Evolutionary conservation across 2,888 invertebrate genomes (phyloP).

Genomic region (Troglohyphantes excavatus): DNA sequence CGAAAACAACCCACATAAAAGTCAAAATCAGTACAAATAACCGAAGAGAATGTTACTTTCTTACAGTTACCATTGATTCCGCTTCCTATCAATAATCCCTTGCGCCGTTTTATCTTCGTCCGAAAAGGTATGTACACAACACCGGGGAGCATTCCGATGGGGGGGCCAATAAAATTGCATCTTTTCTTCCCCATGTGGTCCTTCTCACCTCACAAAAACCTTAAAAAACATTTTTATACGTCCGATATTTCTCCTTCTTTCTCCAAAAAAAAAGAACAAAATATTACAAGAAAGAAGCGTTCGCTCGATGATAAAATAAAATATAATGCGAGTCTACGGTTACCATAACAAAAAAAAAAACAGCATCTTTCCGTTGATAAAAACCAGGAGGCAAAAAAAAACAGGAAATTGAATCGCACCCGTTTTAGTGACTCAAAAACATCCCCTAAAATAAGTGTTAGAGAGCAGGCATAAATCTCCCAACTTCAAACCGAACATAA

Average conservation of each 20-base stretch:
- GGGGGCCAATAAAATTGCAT: background rate
- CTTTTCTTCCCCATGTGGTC: background rate
- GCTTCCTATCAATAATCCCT: background rate
- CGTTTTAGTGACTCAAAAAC: slow-evolving; percentile 68
- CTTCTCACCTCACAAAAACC: slow-evolving; percentile 2
- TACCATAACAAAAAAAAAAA: slow-evolving; percentile 39
- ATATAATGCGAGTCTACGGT: slow-evolving; percentile 52
- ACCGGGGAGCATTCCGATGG: background rate
- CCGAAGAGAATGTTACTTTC: background rate
- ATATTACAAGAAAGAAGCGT: background rate
- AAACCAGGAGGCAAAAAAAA: slow-evolving; percentile 44
- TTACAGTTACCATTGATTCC: background rate
- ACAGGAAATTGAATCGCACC: slow-evolving; percentile 67
- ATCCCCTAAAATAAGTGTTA: slow-evolving; percentile 69
- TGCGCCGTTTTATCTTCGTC: background rate
- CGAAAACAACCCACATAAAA: background rate
- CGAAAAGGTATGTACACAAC: background rate
- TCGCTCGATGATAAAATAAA: slow-evolving; percentile 54
- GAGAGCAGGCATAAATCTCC: slow-evolving; percentile 69
- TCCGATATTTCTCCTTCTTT: slow-evolving; percentile 17
- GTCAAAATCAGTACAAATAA: background rate
- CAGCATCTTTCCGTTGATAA: slow-evolving; percentile 41
- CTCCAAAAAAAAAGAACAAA: background rate
- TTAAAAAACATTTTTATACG: background rate
- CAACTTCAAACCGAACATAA: slow-evolving; percentile 66